These are phyloP conservation scores for Drosophila siamana DNA, from an alignment of 2,888 invertebrate species.

Conservation along the genomic window DNA sequence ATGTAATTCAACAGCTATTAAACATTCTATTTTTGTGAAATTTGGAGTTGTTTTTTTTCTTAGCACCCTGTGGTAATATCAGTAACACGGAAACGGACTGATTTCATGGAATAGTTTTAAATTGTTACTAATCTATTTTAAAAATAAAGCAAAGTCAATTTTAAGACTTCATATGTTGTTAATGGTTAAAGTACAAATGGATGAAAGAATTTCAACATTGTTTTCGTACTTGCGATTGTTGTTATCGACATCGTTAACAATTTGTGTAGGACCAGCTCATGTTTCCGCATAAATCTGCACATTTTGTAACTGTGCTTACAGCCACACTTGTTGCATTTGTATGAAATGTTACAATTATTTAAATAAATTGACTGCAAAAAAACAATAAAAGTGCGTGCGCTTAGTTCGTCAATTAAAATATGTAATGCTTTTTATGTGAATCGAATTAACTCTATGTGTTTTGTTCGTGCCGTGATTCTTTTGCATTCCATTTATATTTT, in stretches of 20 bases:
- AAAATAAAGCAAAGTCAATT: too few relatives aligned
- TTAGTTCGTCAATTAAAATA: constrained; percentile 48
- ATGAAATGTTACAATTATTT: constrained; percentile 66
- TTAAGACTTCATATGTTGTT: background rate
- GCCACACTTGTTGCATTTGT: constrained; percentile 61
- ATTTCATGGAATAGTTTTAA: too few relatives aligned
- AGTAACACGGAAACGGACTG: too few relatives aligned
- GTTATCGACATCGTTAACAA: constrained; percentile 25
- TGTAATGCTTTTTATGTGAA: constrained; percentile 50
- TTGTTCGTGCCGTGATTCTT: constrained; percentile 54
- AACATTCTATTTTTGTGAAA: background rate
- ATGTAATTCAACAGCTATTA: background rate
- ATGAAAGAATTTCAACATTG: too few relatives aligned
- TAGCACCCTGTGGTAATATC: too few relatives aligned
- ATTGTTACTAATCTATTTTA: too few relatives aligned
- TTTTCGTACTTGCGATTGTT: background rate
- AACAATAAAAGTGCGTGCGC: constrained; percentile 48
- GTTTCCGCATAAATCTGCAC: constrained; percentile 36
- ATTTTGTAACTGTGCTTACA: constrained; percentile 43
- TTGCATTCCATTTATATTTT: constrained; percentile 32
- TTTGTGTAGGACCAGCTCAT: constrained; percentile 5
- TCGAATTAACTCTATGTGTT: constrained; percentile 36
- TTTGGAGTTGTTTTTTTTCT: too few relatives aligned
- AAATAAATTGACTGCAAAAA: constrained; percentile 50
- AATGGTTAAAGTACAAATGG: too few relatives aligned